These are phyloP conservation scores for Gerris lacustris DNA, from an alignment of 2,888 invertebrate genomes.

Conservation along the genomic window DNA sequence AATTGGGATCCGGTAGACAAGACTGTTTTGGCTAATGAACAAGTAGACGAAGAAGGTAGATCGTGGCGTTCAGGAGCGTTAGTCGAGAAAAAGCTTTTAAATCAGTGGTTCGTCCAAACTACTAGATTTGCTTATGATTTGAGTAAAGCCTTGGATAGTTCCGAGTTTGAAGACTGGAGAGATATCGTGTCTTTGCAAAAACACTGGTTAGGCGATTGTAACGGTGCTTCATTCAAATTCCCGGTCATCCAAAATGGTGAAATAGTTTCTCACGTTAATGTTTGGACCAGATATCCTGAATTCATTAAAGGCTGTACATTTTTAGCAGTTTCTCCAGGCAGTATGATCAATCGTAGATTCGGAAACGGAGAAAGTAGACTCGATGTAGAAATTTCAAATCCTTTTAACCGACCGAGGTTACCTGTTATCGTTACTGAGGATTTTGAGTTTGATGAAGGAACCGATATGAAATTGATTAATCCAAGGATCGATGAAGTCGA, in stretches of 20 bases:
- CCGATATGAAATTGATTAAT: slow-evolving; percentile 60
- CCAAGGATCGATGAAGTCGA: slow-evolving; percentile 51
- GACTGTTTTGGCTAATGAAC: slow-evolving; percentile 95
- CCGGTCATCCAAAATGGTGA: slow-evolving; percentile 37
- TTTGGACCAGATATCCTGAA: slow-evolving; percentile 68
- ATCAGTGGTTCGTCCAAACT: slow-evolving; percentile 91
- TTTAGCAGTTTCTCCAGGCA: slow-evolving; percentile 48
- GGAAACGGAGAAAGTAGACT: slow-evolving; percentile 14
- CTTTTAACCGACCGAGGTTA: slow-evolving; percentile 50
- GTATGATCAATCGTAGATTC: slow-evolving; percentile 37
- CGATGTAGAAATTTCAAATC: slow-evolving; percentile 51
- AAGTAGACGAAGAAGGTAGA: slow-evolving; percentile 78
- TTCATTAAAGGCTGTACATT: slow-evolving; percentile 57
- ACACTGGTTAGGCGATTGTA: slow-evolving; percentile 81
- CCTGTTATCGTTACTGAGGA: slow-evolving; percentile 54
- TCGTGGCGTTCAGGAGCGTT: slow-evolving; percentile 96
- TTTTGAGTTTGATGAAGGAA: slow-evolving; percentile 49
- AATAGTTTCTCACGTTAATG: slow-evolving; percentile 35
- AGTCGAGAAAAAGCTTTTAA: slow-evolving; percentile 75
- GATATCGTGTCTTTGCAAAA: slow-evolving; percentile 73
- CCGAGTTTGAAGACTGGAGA: slow-evolving; percentile 61
- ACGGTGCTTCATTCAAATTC: slow-evolving; percentile 62
- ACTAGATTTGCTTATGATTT: slow-evolving; percentile 62
- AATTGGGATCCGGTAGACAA: slow-evolving; percentile 98
- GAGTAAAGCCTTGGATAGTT: slow-evolving; percentile 55